Percentiles rank a stretch among this genome's conserved stretches.
phyloP scores from a whole-genome alignment of 2,113 vertebrate species.

The Anhinga anhinga region DNA sequence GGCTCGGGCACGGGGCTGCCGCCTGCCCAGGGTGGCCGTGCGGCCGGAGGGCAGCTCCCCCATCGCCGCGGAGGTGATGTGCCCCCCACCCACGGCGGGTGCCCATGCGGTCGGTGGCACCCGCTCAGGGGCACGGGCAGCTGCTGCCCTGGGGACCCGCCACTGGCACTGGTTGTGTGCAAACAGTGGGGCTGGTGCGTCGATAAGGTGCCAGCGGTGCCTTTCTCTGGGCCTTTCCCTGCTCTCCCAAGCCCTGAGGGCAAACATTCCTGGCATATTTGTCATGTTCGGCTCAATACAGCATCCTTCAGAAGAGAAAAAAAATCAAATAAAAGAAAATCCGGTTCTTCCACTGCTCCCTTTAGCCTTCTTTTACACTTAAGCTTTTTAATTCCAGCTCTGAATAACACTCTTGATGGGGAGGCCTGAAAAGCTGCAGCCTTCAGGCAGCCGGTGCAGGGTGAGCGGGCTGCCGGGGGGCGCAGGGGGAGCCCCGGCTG shows the following conservation, averaged over 20 bases:
- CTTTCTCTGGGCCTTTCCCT: constrained; percentile 33
- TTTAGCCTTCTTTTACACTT: not conserved
- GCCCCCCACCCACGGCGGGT: not conserved
- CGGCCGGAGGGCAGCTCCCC: not conserved
- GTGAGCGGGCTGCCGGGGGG: not conserved
- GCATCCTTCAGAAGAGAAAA: constrained; percentile 37
- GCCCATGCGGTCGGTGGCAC: rapidly evolving
- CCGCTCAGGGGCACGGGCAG: not conserved
- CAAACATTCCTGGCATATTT: constrained; percentile 69
- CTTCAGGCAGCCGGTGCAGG: not conserved
- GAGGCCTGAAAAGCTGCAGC: not conserved
- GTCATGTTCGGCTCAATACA: constrained; percentile 49
- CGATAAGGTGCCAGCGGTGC: constrained; percentile 44
- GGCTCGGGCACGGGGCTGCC: not conserved
- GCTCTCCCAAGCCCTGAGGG: constrained; percentile 43
- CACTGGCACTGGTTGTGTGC: not conserved
- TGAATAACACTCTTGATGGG: not conserved
- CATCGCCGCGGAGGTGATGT: rapidly evolving
- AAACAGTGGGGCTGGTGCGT: not conserved
- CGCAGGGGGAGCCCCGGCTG: rapidly evolving
- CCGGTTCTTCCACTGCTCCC: constrained; percentile 52
- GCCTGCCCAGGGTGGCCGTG: too few species aligned
- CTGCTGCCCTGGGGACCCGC: not conserved
- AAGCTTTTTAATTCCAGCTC: not conserved
- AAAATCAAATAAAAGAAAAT: constrained; percentile 61